Evolutionary conservation across 35 echinoderm and acorn worm species (phyloP).

Genomic region (Chiridota heheva): DNA sequence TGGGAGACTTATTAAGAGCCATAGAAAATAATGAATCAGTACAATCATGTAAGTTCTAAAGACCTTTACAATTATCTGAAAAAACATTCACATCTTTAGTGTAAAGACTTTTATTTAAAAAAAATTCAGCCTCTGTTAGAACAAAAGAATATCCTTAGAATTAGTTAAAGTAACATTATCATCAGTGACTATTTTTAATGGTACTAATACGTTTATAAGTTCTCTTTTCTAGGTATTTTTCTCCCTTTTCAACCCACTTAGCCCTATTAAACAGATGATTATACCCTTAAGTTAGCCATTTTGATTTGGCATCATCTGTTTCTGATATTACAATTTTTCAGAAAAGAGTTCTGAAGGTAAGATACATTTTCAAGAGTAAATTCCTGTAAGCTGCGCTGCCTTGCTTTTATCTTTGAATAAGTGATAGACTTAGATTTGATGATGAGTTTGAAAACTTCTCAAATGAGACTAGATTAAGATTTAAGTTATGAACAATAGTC

Average conservation of each 20-base stretch:
- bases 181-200: slow-evolving; percentile 17
- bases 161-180: neutral
- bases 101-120: slow-evolving; percentile 28
- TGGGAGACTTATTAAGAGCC: slow-evolving; percentile 21
- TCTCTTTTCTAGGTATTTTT: slow-evolving; percentile 22
- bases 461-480: neutral
- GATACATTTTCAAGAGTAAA: slow-evolving; percentile 2
- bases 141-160: neutral
- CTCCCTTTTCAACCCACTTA: slow-evolving; percentile 14
- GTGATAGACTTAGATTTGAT: neutral
- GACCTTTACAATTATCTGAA: neutral
- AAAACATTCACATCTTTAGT: slow-evolving; percentile 2
- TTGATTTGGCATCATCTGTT: neutral
- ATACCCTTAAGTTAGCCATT: slow-evolving; percentile 9
- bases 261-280: slow-evolving; percentile 21
- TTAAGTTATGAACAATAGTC: neutral
- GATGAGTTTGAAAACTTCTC: slow-evolving; percentile 6
- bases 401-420: slow-evolving; percentile 32
- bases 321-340: neutral
- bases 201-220: slow-evolving; percentile 20
- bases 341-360: neutral
- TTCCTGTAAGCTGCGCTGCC: neutral
- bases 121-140: slow-evolving; percentile 10
- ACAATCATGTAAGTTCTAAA: neutral
- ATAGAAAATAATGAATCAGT: neutral